Evolutionary conservation across 2,888 invertebrate species (phyloP), one percentile per base, ranked within the genome.

Genomic region (Trissolcus japonicus): DNA sequence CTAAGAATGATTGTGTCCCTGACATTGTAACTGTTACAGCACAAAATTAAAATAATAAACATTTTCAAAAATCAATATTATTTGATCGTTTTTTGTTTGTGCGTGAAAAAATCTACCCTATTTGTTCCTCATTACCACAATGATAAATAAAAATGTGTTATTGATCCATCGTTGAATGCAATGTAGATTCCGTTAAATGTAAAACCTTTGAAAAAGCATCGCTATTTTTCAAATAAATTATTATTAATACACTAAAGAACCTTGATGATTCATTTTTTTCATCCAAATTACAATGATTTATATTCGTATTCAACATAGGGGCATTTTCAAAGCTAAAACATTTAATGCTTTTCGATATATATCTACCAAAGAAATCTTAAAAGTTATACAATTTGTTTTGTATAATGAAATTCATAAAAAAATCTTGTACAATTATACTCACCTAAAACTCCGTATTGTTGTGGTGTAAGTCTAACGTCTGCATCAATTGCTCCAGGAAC

Each of bases 391-490:
- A 19, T 19, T 19, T 19, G 1, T 19, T 19, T 19, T 19, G 19
- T 19, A 19, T 2, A 19, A 19, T 2, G 2, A 19, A 19, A 2
- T 19, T 19, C 19, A 19, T 19, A 19, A 2, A 25, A 4, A 25
- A 4, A 25, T 4, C 25, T 4, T 25, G 2, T 25, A 4, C 25
- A 25, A 25, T 25, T 25, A 6, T 11, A 92, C 94, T 94, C 89
- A 95, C 95, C 97, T 93, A 97, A 94, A 29, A 96, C 95, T 73
- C 97, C 97, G 35, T 97, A 91, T 83, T 97, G 96, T 86, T 96
- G 95, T 0, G 96, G 95, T 2, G 95, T 95, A 41, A 96, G 91
- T 76, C 92, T 93, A 1, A 93, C 91, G 41, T 93, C 92, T 79
- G 92, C 92, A 51, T 91, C 91, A 11, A 91, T 90, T 14, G 85